Evolutionary conservation across 2,888 invertebrate species (phyloP).

Genomic region (Tenthredo amoena): DNA sequence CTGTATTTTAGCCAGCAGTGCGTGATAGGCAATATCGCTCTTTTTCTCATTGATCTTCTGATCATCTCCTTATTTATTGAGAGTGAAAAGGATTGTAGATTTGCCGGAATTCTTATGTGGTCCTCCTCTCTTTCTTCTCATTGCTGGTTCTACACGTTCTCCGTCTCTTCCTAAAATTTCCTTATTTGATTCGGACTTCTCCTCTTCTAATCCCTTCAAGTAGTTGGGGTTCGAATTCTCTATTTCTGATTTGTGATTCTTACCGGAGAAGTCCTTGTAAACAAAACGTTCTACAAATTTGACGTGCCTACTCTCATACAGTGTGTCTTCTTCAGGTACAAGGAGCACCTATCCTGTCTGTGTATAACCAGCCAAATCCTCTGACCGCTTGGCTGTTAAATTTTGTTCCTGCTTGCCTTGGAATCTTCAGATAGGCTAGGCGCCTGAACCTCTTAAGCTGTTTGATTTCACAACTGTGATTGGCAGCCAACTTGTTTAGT

Average conservation of each 20-base stretch:
- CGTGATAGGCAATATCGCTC: neutral
- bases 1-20: neutral
- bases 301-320: neutral
- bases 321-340: neutral
- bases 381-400: neutral
- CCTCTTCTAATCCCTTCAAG: neutral
- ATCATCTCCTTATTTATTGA: neutral
- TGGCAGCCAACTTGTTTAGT: neutral
- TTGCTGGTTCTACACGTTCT: neutral
- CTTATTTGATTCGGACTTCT: neutral
- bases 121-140: neutral
- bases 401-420: neutral
- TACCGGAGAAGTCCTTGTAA: neutral
- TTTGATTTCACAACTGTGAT: neutral
- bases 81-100: neutral
- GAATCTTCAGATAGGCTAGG: neutral
- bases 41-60: neutral
- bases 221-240: neutral
- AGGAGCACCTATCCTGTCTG: neutral
- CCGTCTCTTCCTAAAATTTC: neutral
- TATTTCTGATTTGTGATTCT: neutral
- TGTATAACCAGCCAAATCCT: neutral
- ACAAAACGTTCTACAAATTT: neutral
- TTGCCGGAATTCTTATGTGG: neutral
- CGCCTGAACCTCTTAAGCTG: neutral